Evolutionary conservation across 2,113 vertebrate species (phyloP).

Genomic region (Tachysurus vachellii): DNA sequence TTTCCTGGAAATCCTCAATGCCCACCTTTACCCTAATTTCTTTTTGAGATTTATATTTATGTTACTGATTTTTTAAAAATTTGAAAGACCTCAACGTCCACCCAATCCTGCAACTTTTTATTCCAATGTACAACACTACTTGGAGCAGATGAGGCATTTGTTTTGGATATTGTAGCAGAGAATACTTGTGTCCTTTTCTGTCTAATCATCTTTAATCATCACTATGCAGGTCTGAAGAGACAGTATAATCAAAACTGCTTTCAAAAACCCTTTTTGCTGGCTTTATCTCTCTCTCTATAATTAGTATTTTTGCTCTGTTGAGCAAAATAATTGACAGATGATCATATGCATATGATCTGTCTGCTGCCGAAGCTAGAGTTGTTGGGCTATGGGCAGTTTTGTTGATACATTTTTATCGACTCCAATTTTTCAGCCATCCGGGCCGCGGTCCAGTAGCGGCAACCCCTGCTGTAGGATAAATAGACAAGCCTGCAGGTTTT

Average conservation of each 20-base stretch:
- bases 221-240: background rate
- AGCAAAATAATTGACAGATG: background rate
- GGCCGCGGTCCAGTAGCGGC: background rate
- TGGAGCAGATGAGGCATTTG: background rate
- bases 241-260: background rate
- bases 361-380: background rate
- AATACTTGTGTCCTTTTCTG: background rate
- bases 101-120: background rate
- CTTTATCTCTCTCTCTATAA: background rate
- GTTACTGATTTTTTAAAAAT: background rate
- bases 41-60: background rate
- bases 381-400: background rate
- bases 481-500: conserved; percentile 6
- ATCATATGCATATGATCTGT: background rate
- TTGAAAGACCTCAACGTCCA: background rate
- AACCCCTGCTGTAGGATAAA: background rate
- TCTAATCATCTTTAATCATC: background rate
- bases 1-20: background rate
- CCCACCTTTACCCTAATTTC: background rate
- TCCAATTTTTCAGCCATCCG: background rate
- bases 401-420: background rate
- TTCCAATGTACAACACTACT: background rate
- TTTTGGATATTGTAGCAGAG: background rate
- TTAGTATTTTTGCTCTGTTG: background rate
- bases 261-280: background rate